Evolutionary conservation across 1,140 invertebrate species (phyloP).

Genomic region (Neomicropteryx cornuta): DNA sequence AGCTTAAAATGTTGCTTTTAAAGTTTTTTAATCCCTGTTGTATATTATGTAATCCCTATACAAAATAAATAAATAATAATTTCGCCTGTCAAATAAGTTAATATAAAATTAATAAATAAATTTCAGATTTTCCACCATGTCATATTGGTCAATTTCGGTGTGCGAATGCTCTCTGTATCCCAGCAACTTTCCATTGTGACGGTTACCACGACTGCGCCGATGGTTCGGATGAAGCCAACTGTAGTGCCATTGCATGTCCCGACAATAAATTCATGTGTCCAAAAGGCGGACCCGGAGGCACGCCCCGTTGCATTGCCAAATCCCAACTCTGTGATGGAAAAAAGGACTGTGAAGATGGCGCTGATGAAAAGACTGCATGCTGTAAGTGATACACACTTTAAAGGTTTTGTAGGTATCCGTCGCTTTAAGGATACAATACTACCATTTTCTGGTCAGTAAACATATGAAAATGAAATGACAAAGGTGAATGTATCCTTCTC

Average conservation of each 20-base stretch:
- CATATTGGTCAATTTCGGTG: constrained; percentile 86
- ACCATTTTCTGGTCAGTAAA: too few relatives aligned
- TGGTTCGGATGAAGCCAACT: constrained; percentile 82
- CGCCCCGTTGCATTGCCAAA: constrained; percentile 78
- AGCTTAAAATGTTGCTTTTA: too few relatives aligned
- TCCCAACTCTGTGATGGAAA: constrained; percentile 83
- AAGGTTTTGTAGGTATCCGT: too few relatives aligned
- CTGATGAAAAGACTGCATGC: constrained; percentile 80
- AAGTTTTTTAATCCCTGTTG: too few relatives aligned
- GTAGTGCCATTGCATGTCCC: constrained; percentile 79
- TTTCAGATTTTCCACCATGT: constrained; percentile 78
- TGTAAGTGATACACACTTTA: constrained; percentile 53
- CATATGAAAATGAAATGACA: too few relatives aligned
- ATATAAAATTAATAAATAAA: constrained; percentile 2
- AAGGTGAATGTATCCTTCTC: too few relatives aligned
- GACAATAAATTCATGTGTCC: constrained; percentile 89
- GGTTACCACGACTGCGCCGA: constrained; percentile 78
- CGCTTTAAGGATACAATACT: too few relatives aligned
- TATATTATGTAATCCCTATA: not conserved
- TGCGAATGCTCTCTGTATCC: constrained; percentile 87
- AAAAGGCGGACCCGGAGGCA: constrained; percentile 51
- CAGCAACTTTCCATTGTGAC: constrained; percentile 70
- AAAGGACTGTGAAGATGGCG: constrained; percentile 78
- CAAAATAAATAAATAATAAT: not conserved
- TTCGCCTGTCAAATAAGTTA: too few relatives aligned